Evolutionary conservation across 2,113 vertebrate genomes (phyloP), one percentile per base, ranked within the genome.

Genomic region (Elephantulus edwardii): DNA sequence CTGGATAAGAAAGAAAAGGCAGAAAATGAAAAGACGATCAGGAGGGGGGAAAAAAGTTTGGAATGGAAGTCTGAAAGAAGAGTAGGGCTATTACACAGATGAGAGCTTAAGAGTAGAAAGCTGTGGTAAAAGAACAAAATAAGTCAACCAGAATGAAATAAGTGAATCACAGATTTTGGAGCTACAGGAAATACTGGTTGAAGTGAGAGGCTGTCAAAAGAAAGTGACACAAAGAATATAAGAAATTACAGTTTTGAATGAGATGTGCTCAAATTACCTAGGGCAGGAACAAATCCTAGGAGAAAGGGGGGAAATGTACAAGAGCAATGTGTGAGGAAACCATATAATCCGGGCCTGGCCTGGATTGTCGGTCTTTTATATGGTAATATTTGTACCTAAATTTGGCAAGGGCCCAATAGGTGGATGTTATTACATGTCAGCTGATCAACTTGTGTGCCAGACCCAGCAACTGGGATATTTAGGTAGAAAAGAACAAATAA

Each of bases 401-500:
- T 58, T 81, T 92, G 62, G 60, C 14, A 95, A 92, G 77, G 42
- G 82, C 19, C 84, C 76, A 79, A 54, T 19, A 68, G 1, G 64
- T 42, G 33, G 71, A 79, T 77, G 35, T 11, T 40, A 88, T 40
- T 85, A 71, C 42, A 88, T 33, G 66, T 35, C 17, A 86, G 56
- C 20, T 19, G 87, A 38, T 80, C 58, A 91, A 52, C 44, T 30
- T 76, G 44, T 88, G 54, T 71, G 62, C 62, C 66, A 83, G 28
- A 92, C 58, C 86, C 38, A 62, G 12, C 71, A 95, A 42, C 80
- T 40, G 14, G 62, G 64, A 58, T 79, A 52, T 22, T 1, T 80
- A 96, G 44, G 30, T 20, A 33, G 26, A 33, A 80, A 35, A 77
- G 88, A 96, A 77, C 16, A 90, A 6, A 92, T 66, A 82, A 92